These are phyloP conservation scores for Stenchaetothrips biformis DNA, from an alignment of 2,888 invertebrate genomes.

Conservation along the genomic window DNA sequence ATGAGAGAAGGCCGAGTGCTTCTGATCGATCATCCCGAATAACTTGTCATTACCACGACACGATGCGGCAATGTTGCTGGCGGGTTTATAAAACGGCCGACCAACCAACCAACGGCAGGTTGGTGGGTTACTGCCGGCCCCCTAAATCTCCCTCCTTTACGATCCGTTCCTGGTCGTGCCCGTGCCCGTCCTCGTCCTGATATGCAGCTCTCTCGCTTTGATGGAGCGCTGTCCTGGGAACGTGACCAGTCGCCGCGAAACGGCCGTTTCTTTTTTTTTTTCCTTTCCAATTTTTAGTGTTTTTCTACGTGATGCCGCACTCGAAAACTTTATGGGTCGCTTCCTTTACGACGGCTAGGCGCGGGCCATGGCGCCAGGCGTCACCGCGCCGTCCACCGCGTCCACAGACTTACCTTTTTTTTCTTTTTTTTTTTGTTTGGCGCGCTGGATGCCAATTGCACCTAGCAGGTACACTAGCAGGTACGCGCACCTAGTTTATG, in stretches of 20 bases:
- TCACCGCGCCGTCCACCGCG: neutral
- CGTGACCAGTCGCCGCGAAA: neutral
- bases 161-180: neutral
- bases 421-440: neutral
- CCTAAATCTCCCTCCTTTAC: slow-evolving; percentile 9
- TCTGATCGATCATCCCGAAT: too few species aligned
- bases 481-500: too few species aligned
- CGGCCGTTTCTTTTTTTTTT: neutral
- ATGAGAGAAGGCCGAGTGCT: too few species aligned
- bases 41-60: too few species aligned
- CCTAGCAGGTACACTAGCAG: neutral
- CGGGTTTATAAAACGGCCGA: too few species aligned
- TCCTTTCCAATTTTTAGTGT: neutral
- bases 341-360: neutral
- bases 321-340: neutral
- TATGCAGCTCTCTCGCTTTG: neutral
- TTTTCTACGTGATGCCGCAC: neutral
- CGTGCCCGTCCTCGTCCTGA: neutral
- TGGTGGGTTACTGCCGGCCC: neutral
- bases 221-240: neutral
- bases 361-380: neutral
- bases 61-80: too few species aligned
- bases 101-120: too few species aligned
- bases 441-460: neutral
- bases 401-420: neutral